Conservation (phyloP, 1,140 invertebrate genomes). For the Caenorhabditis remanei region DNA sequence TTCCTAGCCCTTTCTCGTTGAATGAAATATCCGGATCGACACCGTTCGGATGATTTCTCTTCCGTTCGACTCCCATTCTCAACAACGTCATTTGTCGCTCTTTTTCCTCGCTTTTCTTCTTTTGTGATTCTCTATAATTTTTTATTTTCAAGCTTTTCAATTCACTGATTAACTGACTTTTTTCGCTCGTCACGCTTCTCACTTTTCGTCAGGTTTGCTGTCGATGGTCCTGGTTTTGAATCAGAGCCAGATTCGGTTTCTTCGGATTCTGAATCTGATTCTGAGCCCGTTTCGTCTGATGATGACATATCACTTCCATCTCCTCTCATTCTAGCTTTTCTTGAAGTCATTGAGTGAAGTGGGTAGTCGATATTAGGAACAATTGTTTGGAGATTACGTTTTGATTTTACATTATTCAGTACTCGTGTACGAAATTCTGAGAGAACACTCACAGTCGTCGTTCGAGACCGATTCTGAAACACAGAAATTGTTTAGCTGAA, state of each 20-base stretch:
- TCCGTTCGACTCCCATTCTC: not conserved
- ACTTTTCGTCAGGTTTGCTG: not conserved
- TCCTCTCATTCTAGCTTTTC: not conserved
- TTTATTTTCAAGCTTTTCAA: not conserved
- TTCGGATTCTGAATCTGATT: not conserved
- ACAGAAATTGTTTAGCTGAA: not conserved
- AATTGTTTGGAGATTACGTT: not conserved
- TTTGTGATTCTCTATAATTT: not conserved
- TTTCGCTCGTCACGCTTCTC: not conserved
- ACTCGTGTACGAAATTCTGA: not conserved
- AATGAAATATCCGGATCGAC: conserved; percentile 14
- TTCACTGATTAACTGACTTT: not conserved
- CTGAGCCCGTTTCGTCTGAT: not conserved
- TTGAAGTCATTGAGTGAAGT: not conserved
- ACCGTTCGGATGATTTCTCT: conserved; percentile 16
- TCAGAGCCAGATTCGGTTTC: not conserved
- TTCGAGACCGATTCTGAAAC: not conserved
- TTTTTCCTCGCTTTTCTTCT: not conserved
- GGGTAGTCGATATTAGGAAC: conserved; percentile 3
- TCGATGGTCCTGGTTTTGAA: not conserved
- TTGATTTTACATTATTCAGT: not conserved
- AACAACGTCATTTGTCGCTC: not conserved
- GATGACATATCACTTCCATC: not conserved
- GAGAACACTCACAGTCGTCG: not conserved
- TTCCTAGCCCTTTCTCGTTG: conserved; percentile 20